A percentile compares a stretch with the other conserved stretches of the same genome.
phyloP scores from a whole-genome alignment of 2,888 invertebrate species.

The Panopea generosa region DNA sequence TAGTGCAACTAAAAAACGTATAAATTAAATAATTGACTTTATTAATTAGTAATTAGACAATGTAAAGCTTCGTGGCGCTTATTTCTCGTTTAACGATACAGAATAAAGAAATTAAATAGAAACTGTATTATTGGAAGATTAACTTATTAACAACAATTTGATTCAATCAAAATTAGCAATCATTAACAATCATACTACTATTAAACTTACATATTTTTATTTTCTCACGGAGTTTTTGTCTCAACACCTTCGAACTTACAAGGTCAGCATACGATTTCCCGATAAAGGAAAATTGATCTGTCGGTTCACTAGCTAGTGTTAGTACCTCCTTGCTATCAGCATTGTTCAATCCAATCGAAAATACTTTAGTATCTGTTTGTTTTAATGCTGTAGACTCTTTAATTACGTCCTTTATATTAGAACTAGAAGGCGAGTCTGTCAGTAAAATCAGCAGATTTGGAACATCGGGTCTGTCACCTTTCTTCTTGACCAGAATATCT shows the following conservation, averaged over 20 bases:
- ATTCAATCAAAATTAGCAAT: too few relatives aligned
- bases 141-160: too few relatives aligned
- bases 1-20: too few relatives aligned
- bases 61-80: too few relatives aligned
- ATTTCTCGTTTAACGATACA: too few relatives aligned
- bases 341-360: conserved; percentile 55
- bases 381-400: conserved; percentile 44
- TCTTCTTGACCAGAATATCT: conserved; percentile 49
- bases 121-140: too few relatives aligned
- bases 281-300: conserved; percentile 45
- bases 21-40: too few relatives aligned
- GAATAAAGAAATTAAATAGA: too few relatives aligned
- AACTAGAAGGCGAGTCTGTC: conserved; percentile 59
- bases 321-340: conserved; percentile 56
- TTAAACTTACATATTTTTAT: conserved; percentile 55
- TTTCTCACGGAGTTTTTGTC: conserved; percentile 24
- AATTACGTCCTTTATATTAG: conserved; percentile 22
- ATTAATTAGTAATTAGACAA: too few relatives aligned
- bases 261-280: conserved; percentile 50
- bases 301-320: conserved; percentile 66
- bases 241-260: conserved; percentile 49
- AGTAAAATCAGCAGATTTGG: conserved; percentile 61
- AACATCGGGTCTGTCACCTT: conserved; percentile 59
- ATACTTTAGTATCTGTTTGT: conserved; percentile 41
- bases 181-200: too few relatives aligned